Evolutionary conservation across 64 coral and sea anemone genomes (phyloP).

Genomic region (Stichodactyla mertensii): DNA sequence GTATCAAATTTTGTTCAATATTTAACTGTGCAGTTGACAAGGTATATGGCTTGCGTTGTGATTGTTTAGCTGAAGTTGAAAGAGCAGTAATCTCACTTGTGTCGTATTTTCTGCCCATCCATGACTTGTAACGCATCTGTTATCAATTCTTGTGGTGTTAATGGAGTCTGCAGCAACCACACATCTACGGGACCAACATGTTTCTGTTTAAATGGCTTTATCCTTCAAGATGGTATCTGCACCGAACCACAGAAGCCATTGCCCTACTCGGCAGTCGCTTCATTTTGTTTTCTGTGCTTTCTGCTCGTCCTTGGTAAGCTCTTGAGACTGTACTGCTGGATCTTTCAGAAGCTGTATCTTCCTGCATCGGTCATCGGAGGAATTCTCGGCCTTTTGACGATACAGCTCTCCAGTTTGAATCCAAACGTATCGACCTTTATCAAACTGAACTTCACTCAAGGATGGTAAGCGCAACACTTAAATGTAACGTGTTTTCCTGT

Average conservation of each 20-base stretch:
- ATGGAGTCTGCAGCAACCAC: conserved; percentile 42
- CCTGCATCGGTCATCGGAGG: conserved; percentile 71
- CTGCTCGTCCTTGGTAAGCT: conserved; percentile 68
- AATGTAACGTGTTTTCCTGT: too few relatives aligned
- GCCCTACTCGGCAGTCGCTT: conserved; percentile 61
- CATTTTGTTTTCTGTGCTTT: conserved; percentile 78
- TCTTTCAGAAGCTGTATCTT: conserved; percentile 74
- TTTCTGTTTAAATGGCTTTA: conserved; percentile 47
- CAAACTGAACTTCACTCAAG: conserved; percentile 62
- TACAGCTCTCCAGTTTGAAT: conserved; percentile 51
- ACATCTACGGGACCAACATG: conserved; percentile 20
- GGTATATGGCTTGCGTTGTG: neutral
- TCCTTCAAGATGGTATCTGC: conserved; percentile 38
- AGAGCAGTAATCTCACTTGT: neutral
- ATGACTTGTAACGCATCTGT: conserved; percentile 54
- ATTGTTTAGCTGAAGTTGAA: neutral
- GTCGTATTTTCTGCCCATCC: neutral
- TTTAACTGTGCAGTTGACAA: neutral
- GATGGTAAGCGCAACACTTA: conserved; percentile 37
- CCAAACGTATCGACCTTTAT: conserved; percentile 29
- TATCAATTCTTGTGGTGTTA: conserved; percentile 44
- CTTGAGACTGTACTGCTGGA: conserved; percentile 57
- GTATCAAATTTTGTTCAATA: neutral
- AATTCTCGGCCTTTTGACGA: conserved; percentile 31
- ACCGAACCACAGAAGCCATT: conserved; percentile 18